Evolutionary conservation across 2,797 vertebrate genomes (phyloP).

Genomic region (Chrysocyon brachyurus): DNA sequence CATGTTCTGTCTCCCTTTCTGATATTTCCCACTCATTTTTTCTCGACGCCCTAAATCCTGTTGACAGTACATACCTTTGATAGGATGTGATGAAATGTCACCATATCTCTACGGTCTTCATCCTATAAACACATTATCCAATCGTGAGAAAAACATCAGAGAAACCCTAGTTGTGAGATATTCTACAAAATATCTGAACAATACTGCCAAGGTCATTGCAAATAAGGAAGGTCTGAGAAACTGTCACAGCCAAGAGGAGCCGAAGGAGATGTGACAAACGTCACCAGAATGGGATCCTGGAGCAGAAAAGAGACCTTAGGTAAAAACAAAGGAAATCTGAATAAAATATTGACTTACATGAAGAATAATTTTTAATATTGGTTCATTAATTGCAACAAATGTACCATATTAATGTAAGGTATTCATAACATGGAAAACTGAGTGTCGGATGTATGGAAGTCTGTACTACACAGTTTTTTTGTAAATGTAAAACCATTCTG

Average conservation of each 20-base stretch:
- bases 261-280: neutral
- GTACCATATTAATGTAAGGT: neutral
- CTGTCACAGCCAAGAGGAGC: neutral
- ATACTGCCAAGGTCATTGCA: neutral
- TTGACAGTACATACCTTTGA: neutral
- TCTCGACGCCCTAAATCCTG: neutral
- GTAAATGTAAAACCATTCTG: neutral
- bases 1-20: too few relatives aligned
- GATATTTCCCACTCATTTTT: too few relatives aligned
- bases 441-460: neutral
- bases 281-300: neutral
- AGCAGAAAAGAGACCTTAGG: neutral
- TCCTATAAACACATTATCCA: neutral
- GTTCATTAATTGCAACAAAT: too few relatives aligned
- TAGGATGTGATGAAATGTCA: neutral
- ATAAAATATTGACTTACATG: neutral
- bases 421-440: neutral
- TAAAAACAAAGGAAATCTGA: neutral
- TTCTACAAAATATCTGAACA: neutral
- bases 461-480: neutral
- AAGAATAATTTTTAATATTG: neutral
- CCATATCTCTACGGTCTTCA: neutral
- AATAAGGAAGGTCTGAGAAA: neutral
- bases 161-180: too few relatives aligned
- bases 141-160: neutral